Conservation (phyloP, 2,113 vertebrate genomes). For the Reinhardtius hippoglossoides region DNA sequence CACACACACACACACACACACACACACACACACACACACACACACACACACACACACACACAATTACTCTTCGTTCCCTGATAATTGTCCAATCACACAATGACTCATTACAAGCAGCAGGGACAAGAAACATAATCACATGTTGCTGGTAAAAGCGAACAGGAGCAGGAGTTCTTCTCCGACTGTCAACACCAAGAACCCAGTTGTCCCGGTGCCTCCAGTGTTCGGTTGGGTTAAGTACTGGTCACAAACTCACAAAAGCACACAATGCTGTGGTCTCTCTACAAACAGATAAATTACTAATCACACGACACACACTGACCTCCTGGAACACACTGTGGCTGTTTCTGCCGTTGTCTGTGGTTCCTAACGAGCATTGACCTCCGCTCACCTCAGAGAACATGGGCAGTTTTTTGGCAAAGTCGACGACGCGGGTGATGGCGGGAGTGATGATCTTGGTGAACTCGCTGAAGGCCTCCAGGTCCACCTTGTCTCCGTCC, state of each 20-base stretch:
- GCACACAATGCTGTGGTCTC: not conserved
- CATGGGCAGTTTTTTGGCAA: conserved; percentile 99
- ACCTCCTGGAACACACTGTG: not conserved
- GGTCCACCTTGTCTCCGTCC: conserved; percentile 95
- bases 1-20: no score
- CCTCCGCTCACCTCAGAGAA: conserved; percentile 89
- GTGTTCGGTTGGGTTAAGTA: not conserved
- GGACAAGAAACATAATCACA: conserved; percentile 42
- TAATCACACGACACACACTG: not conserved
- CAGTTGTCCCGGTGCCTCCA: no score
- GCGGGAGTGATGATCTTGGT: conserved; percentile 99
- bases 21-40: no score
- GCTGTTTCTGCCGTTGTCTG: not conserved
- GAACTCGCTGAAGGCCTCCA: conserved; percentile 99
- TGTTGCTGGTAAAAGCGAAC: conserved; percentile 25
- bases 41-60: conserved; percentile 2
- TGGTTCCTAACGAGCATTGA: not conserved
- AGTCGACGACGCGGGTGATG: conserved; percentile 98
- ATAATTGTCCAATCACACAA: conserved; percentile 60
- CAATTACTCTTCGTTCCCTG: conserved; percentile 31
- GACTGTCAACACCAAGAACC: conserved; percentile 10
- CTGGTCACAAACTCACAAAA: not conserved
- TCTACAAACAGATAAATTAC: not conserved
- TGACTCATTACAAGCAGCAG: conserved; percentile 42
- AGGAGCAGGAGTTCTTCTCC: conserved; percentile 8